A percentile compares a stretch with the other conserved stretches of the same genome.
Conservation (phyloP, 2,113 vertebrate species). For the Orthonyx spaldingii region DNA sequence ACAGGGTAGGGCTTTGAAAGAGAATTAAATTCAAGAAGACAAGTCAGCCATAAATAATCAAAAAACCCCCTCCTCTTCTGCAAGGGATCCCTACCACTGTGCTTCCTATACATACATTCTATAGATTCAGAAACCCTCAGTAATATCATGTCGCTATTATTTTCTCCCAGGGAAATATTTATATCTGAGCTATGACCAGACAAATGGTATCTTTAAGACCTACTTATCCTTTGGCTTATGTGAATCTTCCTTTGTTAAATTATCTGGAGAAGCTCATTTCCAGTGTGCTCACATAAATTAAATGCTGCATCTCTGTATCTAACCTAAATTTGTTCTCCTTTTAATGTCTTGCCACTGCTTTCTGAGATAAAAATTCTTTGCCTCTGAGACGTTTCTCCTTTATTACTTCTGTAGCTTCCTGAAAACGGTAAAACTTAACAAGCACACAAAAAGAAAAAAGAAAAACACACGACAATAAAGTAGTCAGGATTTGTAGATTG, state of each 20-base stretch:
- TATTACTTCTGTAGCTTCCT: not conserved
- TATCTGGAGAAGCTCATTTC: constrained; percentile 37
- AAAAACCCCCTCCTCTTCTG: not conserved
- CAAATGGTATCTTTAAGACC: not conserved
- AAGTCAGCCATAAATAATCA: not conserved
- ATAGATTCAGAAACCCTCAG: not conserved
- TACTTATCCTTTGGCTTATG: not conserved
- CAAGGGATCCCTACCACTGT: not conserved
- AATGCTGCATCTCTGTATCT: constrained; percentile 23
- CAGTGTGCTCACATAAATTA: constrained; percentile 1
- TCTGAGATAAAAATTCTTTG: constrained; percentile 3
- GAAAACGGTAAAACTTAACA: not conserved
- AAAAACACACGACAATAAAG: not conserved
- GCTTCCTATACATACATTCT: not conserved
- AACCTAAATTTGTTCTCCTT: not conserved
- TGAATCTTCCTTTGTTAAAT: not conserved
- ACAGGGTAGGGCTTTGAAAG: not conserved
- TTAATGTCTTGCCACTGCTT: not conserved
- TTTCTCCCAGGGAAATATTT: not conserved
- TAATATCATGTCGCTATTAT: not conserved
- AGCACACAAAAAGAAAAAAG: not conserved
- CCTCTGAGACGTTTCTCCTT: not conserved
- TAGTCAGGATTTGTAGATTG: not conserved
- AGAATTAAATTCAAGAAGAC: not conserved
- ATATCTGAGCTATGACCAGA: not conserved